These are phyloP conservation scores for Meleagris gallopavo DNA, from an alignment of 2,113 vertebrate species.

Conservation along the genomic window DNA sequence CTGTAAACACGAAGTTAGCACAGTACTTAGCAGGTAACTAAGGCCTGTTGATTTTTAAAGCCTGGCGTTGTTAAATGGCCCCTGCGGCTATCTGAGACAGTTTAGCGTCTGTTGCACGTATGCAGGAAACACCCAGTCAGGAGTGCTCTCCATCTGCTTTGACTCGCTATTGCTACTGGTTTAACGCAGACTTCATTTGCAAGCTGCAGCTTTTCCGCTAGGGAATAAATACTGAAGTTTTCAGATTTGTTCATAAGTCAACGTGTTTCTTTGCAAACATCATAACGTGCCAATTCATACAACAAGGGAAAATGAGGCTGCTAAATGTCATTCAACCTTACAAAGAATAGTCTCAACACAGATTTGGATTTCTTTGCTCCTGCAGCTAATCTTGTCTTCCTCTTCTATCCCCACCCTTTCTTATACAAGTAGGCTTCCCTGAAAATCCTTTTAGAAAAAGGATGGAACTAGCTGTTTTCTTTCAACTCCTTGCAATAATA, in stretches of 20 bases:
- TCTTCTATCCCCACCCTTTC: not conserved
- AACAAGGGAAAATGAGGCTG: not conserved
- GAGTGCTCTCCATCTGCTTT: conserved; percentile 22
- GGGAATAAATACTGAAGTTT: not conserved
- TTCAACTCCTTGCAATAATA: not conserved
- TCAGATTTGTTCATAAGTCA: not conserved
- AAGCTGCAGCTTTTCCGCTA: not conserved
- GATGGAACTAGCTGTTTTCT: not conserved
- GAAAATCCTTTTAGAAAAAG: too few species aligned
- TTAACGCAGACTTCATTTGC: not conserved
- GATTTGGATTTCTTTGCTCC: not conserved
- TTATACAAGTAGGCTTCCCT: not conserved
- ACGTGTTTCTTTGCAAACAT: not conserved
- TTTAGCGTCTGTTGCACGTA: not conserved
- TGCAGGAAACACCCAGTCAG: not conserved
- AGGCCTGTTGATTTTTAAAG: not conserved
- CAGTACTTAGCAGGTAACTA: not conserved
- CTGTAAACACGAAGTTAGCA: not conserved
- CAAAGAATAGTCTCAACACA: not conserved
- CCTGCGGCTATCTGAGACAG: not conserved
- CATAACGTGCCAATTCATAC: not conserved
- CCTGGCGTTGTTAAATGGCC: not conserved
- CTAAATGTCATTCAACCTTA: not conserved
- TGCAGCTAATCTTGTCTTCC: not conserved
- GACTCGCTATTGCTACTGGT: conserved; percentile 4